Evolutionary conservation across 2,888 invertebrate species (phyloP).

Genomic region (Lottia scabra): DNA sequence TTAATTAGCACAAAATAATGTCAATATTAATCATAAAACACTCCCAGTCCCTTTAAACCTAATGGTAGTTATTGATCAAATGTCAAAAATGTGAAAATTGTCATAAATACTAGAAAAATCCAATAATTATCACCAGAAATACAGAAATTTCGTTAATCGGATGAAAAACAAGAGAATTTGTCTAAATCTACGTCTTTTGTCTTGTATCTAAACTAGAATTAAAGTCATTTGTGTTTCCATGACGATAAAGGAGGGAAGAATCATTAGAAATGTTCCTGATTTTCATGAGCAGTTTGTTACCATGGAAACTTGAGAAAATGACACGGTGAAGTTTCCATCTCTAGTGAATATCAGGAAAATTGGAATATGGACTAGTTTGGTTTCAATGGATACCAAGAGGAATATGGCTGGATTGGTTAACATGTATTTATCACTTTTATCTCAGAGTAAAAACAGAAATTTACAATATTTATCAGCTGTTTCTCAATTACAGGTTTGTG

Average conservation of each 20-base stretch:
- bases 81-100: too few relatives aligned
- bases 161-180: too few relatives aligned
- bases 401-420: conserved; percentile 48
- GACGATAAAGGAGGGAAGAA: not conserved
- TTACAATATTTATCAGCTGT: conserved; percentile 33
- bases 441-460: conserved; percentile 44
- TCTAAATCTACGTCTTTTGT: too few relatives aligned
- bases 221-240: conserved; percentile 7
- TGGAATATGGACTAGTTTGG: conserved; percentile 25
- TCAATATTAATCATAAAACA: too few relatives aligned
- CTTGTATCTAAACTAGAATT: not conserved
- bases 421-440: conserved; percentile 49
- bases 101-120: too few relatives aligned
- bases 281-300: conserved; percentile 39
- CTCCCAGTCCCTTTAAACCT: too few relatives aligned
- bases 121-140: too few relatives aligned
- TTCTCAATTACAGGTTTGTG: conserved; percentile 44
- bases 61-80: too few relatives aligned
- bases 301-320: conserved; percentile 47
- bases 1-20: too few relatives aligned
- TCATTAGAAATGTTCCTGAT: conserved; percentile 10
- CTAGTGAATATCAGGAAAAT: too few relatives aligned
- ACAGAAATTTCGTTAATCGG: too few relatives aligned
- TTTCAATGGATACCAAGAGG: conserved; percentile 8
- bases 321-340: conserved; percentile 30